Conservation (phyloP, 2,797 vertebrate species). For the Crocodylus rhombifer region DNA sequence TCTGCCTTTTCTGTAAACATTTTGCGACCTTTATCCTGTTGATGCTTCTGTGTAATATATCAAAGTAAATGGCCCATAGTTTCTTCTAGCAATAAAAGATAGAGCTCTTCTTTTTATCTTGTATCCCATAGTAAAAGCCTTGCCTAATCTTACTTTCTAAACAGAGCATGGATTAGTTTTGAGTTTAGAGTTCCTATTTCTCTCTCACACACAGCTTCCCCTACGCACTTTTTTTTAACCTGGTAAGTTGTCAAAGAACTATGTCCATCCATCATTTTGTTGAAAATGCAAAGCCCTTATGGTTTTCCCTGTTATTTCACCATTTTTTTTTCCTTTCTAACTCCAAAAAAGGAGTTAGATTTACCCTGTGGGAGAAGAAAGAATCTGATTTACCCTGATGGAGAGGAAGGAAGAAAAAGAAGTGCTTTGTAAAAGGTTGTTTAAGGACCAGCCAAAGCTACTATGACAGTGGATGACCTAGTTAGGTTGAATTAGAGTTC, state of each 20-base stretch:
- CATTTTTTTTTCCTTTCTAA: conserved; percentile 21
- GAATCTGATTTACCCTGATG: conserved; percentile 19
- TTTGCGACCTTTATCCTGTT: background rate
- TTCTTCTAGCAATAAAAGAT: background rate
- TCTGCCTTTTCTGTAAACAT: background rate
- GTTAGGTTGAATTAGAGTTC: background rate
- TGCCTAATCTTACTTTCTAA: background rate
- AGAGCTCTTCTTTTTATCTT: background rate
- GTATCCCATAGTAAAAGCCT: background rate
- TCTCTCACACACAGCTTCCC: background rate
- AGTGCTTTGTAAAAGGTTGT: background rate
- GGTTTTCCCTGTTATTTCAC: conserved; percentile 49
- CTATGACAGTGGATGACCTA: background rate
- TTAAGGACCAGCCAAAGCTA: background rate
- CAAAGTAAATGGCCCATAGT: background rate
- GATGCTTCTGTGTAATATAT: background rate
- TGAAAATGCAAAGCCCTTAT: conserved; percentile 37
- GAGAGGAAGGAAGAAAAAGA: background rate
- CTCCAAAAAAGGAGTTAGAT: too few species aligned
- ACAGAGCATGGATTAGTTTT: conserved; percentile 23
- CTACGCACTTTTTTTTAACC: background rate
- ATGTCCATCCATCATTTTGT: background rate
- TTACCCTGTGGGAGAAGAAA: conserved; percentile 7
- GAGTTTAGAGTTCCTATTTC: conserved; percentile 27
- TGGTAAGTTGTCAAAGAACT: conserved; percentile 1